phyloP scores from a whole-genome alignment of 2,113 vertebrate species.

The Petaurus breviceps region DNA sequence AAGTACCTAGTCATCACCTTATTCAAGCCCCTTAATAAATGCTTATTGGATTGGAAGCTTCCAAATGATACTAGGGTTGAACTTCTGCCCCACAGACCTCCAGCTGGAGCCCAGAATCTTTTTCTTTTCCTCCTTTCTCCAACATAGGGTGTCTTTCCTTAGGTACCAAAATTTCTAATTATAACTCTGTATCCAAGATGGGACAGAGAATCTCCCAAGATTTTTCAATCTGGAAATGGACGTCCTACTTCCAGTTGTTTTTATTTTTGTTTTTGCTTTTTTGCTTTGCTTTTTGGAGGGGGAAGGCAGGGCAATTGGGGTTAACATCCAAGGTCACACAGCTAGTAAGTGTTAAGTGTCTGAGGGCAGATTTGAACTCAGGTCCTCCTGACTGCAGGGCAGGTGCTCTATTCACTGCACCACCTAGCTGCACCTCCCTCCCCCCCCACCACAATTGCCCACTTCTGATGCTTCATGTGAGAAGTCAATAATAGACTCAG shows the following conservation, averaged over 20 bases:
- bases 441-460: no score
- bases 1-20: neutral
- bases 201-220: neutral
- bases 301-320: no score
- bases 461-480: neutral
- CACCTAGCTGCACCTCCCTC: no score
- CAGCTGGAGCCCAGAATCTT: neutral
- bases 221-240: neutral
- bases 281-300: no score
- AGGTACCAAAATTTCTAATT: neutral
- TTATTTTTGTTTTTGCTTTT: no score
- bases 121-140: neutral
- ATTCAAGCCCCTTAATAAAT: neutral
- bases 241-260: neutral
- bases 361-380: no score
- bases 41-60: neutral
- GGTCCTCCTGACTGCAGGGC: no score
- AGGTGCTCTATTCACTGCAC: no score
- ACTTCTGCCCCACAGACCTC: neutral
- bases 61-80: neutral
- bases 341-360: no score
- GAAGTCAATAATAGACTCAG: neutral
- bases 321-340: no score
- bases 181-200: neutral
- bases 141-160: neutral